A percentile compares a stretch with the other conserved stretches of the same genome.
Evolutionary conservation across 2,888 invertebrate genomes (phyloP).

Genomic region (Crioceris asparagi): DNA sequence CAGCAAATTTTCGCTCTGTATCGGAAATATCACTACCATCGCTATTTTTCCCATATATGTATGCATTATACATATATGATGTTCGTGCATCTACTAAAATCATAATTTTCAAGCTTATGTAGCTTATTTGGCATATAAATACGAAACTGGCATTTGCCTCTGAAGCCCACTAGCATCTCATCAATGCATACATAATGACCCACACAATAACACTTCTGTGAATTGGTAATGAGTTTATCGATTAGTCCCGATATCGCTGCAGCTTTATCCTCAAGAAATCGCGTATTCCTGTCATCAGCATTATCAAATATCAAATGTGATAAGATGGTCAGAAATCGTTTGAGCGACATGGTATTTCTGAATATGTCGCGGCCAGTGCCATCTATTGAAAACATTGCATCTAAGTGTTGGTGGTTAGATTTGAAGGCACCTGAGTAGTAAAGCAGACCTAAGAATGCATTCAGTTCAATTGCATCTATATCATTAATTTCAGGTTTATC

Average conservation of each 20-base stretch:
- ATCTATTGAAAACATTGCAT: not conserved
- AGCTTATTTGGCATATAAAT: not conserved
- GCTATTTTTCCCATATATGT: conserved; percentile 1
- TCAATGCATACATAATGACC: not conserved
- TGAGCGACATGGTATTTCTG: not conserved
- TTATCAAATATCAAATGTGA: not conserved
- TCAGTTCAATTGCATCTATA: not conserved
- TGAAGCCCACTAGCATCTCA: not conserved
- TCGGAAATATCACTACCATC: not conserved
- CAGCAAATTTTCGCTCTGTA: not conserved
- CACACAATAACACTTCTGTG: not conserved
- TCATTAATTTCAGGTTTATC: not conserved
- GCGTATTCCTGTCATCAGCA: not conserved
- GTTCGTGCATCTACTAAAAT: not conserved
- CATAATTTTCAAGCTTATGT: not conserved
- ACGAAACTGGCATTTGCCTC: not conserved
- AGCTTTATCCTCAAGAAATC: not conserved
- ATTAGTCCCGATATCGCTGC: not conserved
- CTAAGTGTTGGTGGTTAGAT: not conserved
- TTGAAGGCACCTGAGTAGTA: not conserved
- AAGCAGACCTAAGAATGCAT: not conserved
- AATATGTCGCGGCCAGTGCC: not conserved
- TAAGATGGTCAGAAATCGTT: not conserved
- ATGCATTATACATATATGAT: not conserved
- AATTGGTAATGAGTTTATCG: not conserved